Percentiles rank a stretch among this genome's conserved stretches.
phyloP scores from a whole-genome alignment of 2,113 vertebrate genomes.

The Peromyscus leucopus region DNA sequence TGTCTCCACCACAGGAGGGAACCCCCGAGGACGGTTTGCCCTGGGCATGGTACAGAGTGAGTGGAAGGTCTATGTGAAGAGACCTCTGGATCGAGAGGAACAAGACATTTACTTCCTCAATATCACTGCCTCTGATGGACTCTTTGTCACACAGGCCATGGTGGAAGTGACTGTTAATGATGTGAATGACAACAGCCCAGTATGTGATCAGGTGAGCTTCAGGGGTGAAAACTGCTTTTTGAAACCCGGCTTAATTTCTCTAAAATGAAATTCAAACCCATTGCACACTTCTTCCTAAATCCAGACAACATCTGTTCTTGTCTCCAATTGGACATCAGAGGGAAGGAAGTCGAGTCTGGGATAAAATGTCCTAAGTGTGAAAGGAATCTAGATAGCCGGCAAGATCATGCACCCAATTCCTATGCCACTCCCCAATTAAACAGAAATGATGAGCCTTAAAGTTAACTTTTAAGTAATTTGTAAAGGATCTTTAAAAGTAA shows the following conservation, averaged over 20 bases:
- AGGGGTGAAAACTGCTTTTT: not conserved
- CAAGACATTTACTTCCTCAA: conserved; percentile 94
- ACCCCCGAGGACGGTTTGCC: conserved; percentile 94
- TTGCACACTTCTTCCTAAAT: conserved; percentile 12
- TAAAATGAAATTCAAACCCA: conserved; percentile 23
- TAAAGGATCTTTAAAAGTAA: not conserved
- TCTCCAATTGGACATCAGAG: not conserved
- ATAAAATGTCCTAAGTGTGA: not conserved
- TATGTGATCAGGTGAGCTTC: conserved; percentile 94
- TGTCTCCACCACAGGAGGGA: conserved; percentile 90
- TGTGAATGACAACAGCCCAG: conserved; percentile 95
- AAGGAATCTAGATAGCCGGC: not conserved
- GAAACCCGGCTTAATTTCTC: not conserved
- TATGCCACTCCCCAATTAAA: not conserved
- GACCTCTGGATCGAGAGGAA: conserved; percentile 94
- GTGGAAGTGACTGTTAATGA: conserved; percentile 95
- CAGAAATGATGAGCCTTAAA: not conserved
- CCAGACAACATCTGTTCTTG: not conserved
- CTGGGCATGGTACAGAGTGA: conserved; percentile 96
- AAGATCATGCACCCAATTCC: not conserved
- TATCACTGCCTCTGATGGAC: conserved; percentile 96
- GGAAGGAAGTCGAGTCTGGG: not conserved
- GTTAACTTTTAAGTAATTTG: conserved; percentile 8
- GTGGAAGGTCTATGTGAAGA: conserved; percentile 98
- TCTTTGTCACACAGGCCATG: conserved; percentile 93